Conservation (phyloP, 2,113 vertebrate genomes). For the Nymphicus hollandicus region DNA sequence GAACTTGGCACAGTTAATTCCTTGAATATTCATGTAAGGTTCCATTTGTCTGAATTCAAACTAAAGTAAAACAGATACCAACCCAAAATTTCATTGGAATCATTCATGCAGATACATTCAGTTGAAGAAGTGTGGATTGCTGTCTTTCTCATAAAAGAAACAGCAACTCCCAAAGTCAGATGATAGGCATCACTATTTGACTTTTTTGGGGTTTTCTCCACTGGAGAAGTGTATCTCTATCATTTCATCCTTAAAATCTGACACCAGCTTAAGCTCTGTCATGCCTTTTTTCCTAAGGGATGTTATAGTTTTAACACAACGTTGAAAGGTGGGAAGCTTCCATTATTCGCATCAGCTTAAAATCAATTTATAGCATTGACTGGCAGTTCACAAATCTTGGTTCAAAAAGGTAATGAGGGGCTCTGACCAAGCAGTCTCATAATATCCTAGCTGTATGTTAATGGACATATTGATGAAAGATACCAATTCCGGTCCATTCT, state of each 20-base stretch:
- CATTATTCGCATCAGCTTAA: background rate
- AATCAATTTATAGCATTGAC: background rate
- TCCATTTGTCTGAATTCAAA: slow-evolving; percentile 9
- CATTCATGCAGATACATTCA: background rate
- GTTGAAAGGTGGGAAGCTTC: background rate
- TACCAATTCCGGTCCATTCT: background rate
- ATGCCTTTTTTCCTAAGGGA: background rate
- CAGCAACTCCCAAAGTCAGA: background rate
- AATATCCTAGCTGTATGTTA: background rate
- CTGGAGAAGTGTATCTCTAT: background rate
- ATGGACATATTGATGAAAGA: background rate
- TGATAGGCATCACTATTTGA: background rate
- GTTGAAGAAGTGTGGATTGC: background rate
- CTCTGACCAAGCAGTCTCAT: background rate
- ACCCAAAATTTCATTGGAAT: background rate
- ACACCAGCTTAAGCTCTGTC: background rate
- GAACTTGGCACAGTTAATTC: background rate
- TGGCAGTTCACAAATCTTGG: background rate
- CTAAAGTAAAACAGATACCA: background rate
- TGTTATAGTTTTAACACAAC: background rate
- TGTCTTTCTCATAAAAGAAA: background rate
- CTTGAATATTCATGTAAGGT: slow-evolving; percentile 28
- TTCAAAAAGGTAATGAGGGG: background rate
- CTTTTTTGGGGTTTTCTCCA: background rate
- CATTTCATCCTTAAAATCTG: background rate